Percentiles rank a stretch among this genome's conserved stretches.
These are phyloP conservation scores for Chironomus tepperi DNA, from an alignment of 1,140 invertebrate genomes.

Conservation along the genomic window DNA sequence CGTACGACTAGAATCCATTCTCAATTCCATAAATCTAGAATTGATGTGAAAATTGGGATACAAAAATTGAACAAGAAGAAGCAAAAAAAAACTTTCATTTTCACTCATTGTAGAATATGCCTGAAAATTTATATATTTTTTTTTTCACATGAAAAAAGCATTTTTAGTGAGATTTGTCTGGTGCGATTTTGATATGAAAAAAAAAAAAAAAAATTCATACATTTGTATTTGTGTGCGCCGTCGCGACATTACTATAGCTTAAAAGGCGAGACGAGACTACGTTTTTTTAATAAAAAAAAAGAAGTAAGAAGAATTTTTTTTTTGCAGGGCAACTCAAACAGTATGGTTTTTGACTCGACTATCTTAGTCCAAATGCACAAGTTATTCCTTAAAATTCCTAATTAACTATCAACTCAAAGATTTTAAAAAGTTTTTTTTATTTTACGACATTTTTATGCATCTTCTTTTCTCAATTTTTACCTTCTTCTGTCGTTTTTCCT, in stretches of 20 bases:
- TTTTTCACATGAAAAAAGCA: not conserved
- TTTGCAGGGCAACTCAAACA: slow-evolving; percentile 11
- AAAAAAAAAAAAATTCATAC: slow-evolving; percentile 8
- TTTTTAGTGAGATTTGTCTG: slow-evolving; percentile 16
- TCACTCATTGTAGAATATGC: not conserved
- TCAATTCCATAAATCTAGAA: too few relatives aligned
- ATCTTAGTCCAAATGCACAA: too few relatives aligned
- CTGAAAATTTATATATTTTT: not conserved
- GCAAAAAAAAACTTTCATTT: too few relatives aligned
- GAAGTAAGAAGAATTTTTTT: not conserved
- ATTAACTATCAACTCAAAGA: too few relatives aligned
- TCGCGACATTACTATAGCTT: slow-evolving; percentile 19
- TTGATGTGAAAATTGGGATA: too few relatives aligned
- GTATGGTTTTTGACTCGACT: too few relatives aligned
- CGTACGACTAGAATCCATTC: not conserved
- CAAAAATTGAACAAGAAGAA: too few relatives aligned
- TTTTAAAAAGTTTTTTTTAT: too few relatives aligned
- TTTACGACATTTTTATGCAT: too few relatives aligned
- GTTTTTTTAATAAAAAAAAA: slow-evolving; percentile 1
- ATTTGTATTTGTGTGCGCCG: slow-evolving; percentile 10
- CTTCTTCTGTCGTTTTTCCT: not conserved
- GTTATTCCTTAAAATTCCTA: too few relatives aligned
- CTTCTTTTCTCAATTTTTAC: too few relatives aligned
- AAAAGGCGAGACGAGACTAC: slow-evolving; percentile 21
- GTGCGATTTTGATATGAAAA: slow-evolving; percentile 16